A percentile compares a stretch with the other conserved stretches of the same genome.
phyloP scores from a whole-genome alignment of 2,888 invertebrate genomes.

The Myathropa florea region DNA sequence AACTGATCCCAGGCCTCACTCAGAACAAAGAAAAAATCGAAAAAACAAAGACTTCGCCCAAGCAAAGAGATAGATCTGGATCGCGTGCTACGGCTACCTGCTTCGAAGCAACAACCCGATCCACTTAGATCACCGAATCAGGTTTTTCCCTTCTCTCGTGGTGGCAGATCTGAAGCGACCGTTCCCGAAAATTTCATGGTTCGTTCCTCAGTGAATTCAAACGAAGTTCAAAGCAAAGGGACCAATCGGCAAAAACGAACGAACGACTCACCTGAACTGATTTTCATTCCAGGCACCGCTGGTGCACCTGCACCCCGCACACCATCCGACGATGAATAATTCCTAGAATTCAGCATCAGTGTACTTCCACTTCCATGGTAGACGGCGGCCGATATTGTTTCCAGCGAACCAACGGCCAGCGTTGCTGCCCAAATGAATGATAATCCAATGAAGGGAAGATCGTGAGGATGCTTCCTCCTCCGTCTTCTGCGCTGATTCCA shows the following conservation, averaged over 20 bases:
- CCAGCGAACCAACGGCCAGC: conserved; percentile 27
- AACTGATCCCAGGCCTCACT: not conserved
- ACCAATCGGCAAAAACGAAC: not conserved
- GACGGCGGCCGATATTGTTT: conserved; percentile 58
- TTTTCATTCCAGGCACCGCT: conserved; percentile 53
- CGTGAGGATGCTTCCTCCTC: conserved; percentile 35
- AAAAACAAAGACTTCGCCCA: not conserved
- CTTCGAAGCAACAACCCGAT: not conserved
- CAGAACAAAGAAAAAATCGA: conserved; percentile 6
- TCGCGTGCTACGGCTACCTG: conserved; percentile 24
- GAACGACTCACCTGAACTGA: conserved; percentile 67
- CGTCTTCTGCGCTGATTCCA: conserved; percentile 11
- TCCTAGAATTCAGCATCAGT: conserved; percentile 66
- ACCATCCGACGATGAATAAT: conserved; percentile 53
- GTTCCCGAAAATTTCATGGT: conserved; percentile 13
- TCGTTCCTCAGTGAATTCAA: not conserved
- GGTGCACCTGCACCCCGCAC: conserved; percentile 62
- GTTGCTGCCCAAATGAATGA: conserved; percentile 46
- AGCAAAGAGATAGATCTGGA: not conserved
- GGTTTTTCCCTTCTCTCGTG: not conserved
- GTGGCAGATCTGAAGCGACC: not conserved
- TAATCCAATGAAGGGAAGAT: conserved; percentile 55
- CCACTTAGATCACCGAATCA: conserved; percentile 24
- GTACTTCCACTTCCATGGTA: conserved; percentile 45
- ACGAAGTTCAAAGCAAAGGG: not conserved